Evolutionary conservation across 2,113 vertebrate genomes (phyloP).

Genomic region (Anolis carolinensis): DNA sequence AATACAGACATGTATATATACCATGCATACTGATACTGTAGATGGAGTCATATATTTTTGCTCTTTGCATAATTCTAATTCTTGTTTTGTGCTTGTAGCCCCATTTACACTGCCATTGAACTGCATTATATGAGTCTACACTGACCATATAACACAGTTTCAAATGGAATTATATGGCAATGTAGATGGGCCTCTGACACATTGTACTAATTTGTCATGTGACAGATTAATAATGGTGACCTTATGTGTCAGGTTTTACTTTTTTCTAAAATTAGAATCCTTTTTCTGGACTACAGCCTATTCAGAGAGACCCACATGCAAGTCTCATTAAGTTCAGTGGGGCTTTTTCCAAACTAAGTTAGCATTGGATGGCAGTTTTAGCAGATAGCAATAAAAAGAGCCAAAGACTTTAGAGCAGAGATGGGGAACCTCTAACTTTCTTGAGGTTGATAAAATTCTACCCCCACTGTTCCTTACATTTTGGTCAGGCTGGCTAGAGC

Average conservation of each 20-base stretch:
- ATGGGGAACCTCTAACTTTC: background rate
- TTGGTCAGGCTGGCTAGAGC: too few relatives aligned
- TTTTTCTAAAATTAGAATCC: background rate
- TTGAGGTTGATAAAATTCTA: background rate
- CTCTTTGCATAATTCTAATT: background rate
- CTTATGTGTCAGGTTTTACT: background rate
- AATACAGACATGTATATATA: background rate
- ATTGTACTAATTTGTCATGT: background rate
- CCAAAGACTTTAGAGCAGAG: background rate
- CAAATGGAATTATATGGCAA: too few relatives aligned
- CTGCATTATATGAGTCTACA: too few relatives aligned
- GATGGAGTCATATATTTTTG: background rate
- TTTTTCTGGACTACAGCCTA: background rate
- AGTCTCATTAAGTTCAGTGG: background rate
- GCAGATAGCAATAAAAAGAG: background rate
- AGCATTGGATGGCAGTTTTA: background rate
- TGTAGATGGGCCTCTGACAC: background rate
- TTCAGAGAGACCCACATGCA: background rate
- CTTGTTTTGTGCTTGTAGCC: background rate
- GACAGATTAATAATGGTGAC: background rate
- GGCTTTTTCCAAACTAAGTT: background rate
- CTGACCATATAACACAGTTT: too few relatives aligned
- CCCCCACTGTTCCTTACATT: too few relatives aligned
- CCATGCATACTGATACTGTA: background rate
- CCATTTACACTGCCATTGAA: too few relatives aligned